Base-by-base conservation (phyloP, 2,113 vertebrate species). In the Trogon surrucura region DNA sequence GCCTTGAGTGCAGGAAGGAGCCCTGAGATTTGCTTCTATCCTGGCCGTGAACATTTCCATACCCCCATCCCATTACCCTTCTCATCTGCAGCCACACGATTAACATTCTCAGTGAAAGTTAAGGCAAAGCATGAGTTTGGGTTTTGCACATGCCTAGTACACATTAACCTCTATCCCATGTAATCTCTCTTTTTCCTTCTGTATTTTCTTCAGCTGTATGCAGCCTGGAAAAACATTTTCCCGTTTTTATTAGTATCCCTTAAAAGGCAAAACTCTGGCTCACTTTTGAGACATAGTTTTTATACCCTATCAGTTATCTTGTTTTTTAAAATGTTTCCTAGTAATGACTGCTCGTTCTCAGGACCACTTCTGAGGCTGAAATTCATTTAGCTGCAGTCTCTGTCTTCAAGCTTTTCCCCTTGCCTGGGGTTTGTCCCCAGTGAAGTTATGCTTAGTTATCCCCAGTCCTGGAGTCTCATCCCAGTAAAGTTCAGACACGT, bases 1-100 rank as follows among this genome's bases (percentile, higher is more conserved):
- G 91, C 93, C 89, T 91, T 57, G 57, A n/a, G 69, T 36, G 1
- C 80, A 87, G 86, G 89, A 95, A 91, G 27, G 34, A 92, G 62
- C 48, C 44, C 56, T 64, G 65, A 91, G 91, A 93, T 86, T 91
- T 91, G 84, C 77, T 95, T 95, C 86, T 87, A 7, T 57, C 38
- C 77, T 57, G 78, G 45, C 65, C 4, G 4, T 27, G 38, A 95
- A 69, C 70, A 84, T 96, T 93, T 95, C 70, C 95, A 89, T 95
- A 79, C 45, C 73, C 62, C 50, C 20, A 53, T 89, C 53, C 65
- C 69, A 93, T 93, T 84, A 84, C 32, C 29, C 69, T 81, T 88
- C 85, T 86, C 91, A 94, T 87, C 89, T 75, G 41, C 61, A 95
- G 91, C 86, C 89, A 50, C 86, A 54, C 41, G 73, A 89, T 96